Conservation (phyloP, 2,888 invertebrate genomes). For the Melanostoma mellinum region DNA sequence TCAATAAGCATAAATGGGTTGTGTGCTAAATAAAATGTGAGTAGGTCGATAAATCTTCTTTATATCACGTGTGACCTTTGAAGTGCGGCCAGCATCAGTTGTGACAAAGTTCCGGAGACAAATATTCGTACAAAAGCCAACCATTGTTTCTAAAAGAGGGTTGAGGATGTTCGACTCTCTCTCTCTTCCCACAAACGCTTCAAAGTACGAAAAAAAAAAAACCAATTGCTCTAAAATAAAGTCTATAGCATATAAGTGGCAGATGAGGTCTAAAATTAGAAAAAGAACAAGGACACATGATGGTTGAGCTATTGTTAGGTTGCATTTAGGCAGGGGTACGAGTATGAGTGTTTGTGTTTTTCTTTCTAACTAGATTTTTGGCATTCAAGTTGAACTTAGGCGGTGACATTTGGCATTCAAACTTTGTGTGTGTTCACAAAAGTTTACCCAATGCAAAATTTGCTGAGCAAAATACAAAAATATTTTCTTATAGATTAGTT, state of each 20-base stretch:
- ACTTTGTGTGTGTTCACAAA: conserved; percentile 23
- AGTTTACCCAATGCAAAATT: conserved; percentile 26
- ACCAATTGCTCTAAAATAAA: conserved; percentile 56
- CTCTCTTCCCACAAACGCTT: neutral
- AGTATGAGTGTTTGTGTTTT: neutral
- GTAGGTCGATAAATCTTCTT: conserved; percentile 45
- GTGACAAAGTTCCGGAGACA: conserved; percentile 40
- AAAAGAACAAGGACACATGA: conserved; percentile 55
- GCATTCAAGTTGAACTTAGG: conserved; percentile 29
- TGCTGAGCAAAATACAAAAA: conserved; percentile 12
- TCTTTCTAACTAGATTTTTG: conserved; percentile 21
- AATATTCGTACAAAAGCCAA: conserved; percentile 40
- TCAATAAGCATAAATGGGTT: neutral
- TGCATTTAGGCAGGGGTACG: conserved; percentile 16
- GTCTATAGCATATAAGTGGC: conserved; percentile 17
- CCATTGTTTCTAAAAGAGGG: conserved; percentile 29
- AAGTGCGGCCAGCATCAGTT: conserved; percentile 7
- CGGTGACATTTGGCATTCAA: conserved; percentile 48
- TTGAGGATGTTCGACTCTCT: conserved; percentile 2
- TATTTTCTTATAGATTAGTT: conserved; percentile 14
- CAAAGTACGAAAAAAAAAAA: conserved; percentile 26
- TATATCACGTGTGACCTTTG: conserved; percentile 61
- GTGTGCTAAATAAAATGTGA: conserved; percentile 16
- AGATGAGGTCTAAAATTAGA: conserved; percentile 51
- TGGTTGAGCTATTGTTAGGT: conserved; percentile 40